Base-by-base conservation (phyloP, 2,888 invertebrate species). In the Drosophila rubida region DNA sequence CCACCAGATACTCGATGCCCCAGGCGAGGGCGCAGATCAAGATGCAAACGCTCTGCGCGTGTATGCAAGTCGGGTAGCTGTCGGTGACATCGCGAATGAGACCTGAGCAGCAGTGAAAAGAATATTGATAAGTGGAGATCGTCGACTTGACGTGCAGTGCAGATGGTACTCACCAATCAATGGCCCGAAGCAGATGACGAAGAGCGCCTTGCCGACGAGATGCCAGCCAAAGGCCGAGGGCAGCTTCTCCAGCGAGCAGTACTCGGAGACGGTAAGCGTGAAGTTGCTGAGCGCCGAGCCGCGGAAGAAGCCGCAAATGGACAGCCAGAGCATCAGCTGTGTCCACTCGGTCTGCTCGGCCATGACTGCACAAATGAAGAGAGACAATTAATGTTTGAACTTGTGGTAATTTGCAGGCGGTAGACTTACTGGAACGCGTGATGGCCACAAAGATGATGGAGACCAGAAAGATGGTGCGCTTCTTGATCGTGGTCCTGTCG, bases 251-350 rank as follows among this genome's bases (percentile, higher is more conserved):
- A 94, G 89, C 0, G 95, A 95, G 75, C 95, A 95, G 83, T 95
- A 95, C 91, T 96, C 96, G 0, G 96, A 95, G 77, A 96, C 95
- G n/a, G 95, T 95, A 6, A 96, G 93, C 30, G 95, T 95, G 88
- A 96, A 95, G 91, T 96, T 96, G 78, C 95, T 95, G 45, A 96
- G 93, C 13, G 96, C 95, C 87, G 95, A 95, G 62, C 96, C 96
- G 61, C 96, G 93, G 91, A 96, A 94, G 92, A 96, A 96, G 13
- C 96, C 96, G 89, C 95, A 95, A 58, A 96, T 94, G 0, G 95
- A 94, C 66, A 96, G 91, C 94, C 95, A 95, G 4, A 94, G 80
- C 93, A 95, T 94, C 8, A 96, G 92, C 37, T 93, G 93, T 6
- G 93, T 93, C 93, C 95, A 95, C 39, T 95, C 95, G 0, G 94